Evolutionary conservation across 1,140 invertebrate genomes (phyloP), one percentile per base, ranked within the genome.

Genomic region (Hyposmocoma kahamanoa): DNA sequence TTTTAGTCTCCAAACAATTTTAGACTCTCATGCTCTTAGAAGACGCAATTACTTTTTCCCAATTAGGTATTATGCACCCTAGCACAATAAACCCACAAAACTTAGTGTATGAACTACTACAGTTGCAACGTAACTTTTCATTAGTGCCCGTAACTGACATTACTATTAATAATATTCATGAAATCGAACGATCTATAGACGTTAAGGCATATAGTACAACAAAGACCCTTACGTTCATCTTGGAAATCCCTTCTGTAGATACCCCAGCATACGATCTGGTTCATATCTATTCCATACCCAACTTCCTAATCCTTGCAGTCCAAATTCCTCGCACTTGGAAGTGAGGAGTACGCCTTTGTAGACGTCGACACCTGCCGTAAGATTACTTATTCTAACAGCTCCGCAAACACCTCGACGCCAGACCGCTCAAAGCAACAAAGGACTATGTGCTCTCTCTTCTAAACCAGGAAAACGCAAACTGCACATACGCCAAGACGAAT

Each of bases 51-150:
- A 34, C 47, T 28, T 50, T 56, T 45, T 22, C 55, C 17, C 55
- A 53, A 17, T 42, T 58, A 49, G 50, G 55, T 20, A 24, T 53
- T 28, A 52, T 58, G 42, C 55, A 50, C 24, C 55, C 55, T 49
- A 58, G 50, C 50, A 50, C 53, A 22, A 43, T 50, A 39, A 43
- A 19, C 19, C 55, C 55, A 3, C 32, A 9, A 34, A 34, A 34
- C 15, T 34, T 34, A 34, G 15, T 34, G 8, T n/a, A 34, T 4
- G 32, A 34, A 34, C 8, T 34, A 8, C 3, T 9, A 8, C 5
- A n/a, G 15, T n/a, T 34, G 15, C 3, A 15, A 34, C 8, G 15
- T 34, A 34, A 34, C 2, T 5, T 20, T 41, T 19, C 4, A 5
- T 8, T 20, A 6, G 9, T 2, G 4, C 3, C 8, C 18, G 15